Percentiles rank a stretch among this genome's conserved stretches.
phyloP scores from a whole-genome alignment of 2,888 invertebrate genomes.

The Melipona bicolor region DNA sequence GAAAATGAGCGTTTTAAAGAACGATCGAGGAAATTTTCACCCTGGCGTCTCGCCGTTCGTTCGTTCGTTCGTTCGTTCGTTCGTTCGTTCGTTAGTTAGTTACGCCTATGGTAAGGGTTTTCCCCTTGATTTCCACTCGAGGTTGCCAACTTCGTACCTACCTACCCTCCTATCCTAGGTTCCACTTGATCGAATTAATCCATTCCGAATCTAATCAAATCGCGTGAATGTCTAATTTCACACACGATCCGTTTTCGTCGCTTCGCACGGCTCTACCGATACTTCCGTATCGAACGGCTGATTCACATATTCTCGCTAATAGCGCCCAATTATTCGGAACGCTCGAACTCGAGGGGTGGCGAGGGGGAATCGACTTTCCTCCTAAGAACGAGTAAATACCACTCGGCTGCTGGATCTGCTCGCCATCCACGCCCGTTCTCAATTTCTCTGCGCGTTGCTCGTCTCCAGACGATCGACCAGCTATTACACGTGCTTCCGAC shows the following conservation, averaged over 20 bases:
- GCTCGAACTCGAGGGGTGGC: neutral
- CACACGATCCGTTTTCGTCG: constrained; percentile 66
- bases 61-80: neutral
- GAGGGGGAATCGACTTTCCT: constrained; percentile 21
- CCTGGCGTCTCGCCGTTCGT: neutral
- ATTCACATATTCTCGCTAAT: constrained; percentile 51
- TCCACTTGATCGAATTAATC: constrained; percentile 71
- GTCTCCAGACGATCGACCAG: neutral
- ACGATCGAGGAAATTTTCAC: constrained; percentile 9
- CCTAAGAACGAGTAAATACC: constrained; percentile 36
- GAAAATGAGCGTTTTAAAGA: neutral
- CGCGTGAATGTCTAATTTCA: constrained; percentile 71
- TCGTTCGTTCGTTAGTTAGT: constrained; percentile 16
- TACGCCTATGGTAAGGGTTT: constrained; percentile 56
- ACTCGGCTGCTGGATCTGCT: neutral
- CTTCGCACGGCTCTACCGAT: constrained; percentile 49
- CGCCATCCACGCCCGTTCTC: neutral
- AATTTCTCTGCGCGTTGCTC: neutral
- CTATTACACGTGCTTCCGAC: too few species aligned
- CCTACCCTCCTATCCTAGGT: constrained; percentile 51
- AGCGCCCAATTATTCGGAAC: constrained; percentile 63
- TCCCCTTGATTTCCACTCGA: constrained; percentile 69
- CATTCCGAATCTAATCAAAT: constrained; percentile 72
- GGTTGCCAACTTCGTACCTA: constrained; percentile 67
- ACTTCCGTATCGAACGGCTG: constrained; percentile 52